phyloP scores from a whole-genome alignment of 35 echinoderm and acorn worm genomes.

The Anneissia japonica region DNA sequence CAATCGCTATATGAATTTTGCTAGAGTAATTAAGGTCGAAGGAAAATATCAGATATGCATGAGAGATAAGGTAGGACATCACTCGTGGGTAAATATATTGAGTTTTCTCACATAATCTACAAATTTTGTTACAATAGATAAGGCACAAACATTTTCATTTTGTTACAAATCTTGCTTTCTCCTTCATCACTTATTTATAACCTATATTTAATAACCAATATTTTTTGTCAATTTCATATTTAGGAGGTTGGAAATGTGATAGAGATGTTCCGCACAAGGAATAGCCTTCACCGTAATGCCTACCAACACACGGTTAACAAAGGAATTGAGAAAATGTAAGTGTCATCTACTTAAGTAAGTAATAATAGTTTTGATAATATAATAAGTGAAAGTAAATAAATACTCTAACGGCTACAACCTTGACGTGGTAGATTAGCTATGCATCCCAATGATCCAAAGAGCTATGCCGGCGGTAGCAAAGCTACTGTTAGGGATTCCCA shows the following conservation, averaged over 20 bases:
- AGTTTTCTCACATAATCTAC: background rate
- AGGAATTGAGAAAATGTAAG: conserved; percentile 89
- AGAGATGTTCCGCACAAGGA: conserved; percentile 85
- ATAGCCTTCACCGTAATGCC: conserved; percentile 64
- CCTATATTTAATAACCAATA: background rate
- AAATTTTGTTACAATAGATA: too few species aligned
- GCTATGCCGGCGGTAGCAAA: too few species aligned
- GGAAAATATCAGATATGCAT: conserved; percentile 28
- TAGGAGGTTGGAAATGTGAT: conserved; percentile 78
- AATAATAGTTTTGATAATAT: too few species aligned
- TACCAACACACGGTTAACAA: conserved; percentile 94
- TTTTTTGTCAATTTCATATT: background rate
- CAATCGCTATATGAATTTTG: conserved; percentile 16
- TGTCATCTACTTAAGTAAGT: too few species aligned
- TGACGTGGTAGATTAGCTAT: too few species aligned
- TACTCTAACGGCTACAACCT: too few species aligned
- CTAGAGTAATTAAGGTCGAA: conserved; percentile 18
- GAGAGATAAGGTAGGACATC: conserved; percentile 42
- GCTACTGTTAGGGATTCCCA: too few species aligned
- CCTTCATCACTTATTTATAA: background rate
- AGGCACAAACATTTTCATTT: background rate
- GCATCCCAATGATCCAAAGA: too few species aligned
- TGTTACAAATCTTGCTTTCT: background rate
- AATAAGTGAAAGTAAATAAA: too few species aligned
- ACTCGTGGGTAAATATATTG: background rate